Base-by-base conservation (phyloP, 2,888 invertebrate species). In the Brachynemurus nebulosus region DNA sequence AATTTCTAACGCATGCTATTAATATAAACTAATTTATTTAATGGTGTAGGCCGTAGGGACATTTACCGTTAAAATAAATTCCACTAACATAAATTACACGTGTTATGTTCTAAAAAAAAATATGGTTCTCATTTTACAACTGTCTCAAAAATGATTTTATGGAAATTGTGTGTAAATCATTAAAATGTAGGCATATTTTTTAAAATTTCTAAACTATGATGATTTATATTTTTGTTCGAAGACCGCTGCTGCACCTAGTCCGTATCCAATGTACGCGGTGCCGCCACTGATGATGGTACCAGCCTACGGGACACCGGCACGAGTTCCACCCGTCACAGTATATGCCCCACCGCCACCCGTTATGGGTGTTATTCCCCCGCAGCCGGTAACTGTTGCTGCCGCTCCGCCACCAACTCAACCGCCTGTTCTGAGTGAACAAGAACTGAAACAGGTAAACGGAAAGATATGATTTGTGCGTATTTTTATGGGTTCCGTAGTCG, bases 211-310 rank as follows among this genome's bases (percentile, higher is more conserved):
- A 17, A 38, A 18, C 20, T 8, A 19, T 17, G 20, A 18, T 38
- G 8, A 40, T 40, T n/a, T 14, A 20, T 20, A 34, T 37, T 35
- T 43, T 21, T 42, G 27, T 50, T 52, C 54, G 21, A 48, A 63
- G 62, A 55, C 56, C 16, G 58, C 60, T 42, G 68, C 72, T 44
- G 63, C 72, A 0, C 56, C 59, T 17, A 65, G 67, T 53, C 63
- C 71, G 30, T 70, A 72, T 50, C 34, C 43, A 11, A 44, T 44
- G 44, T 44, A 44, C 11, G 19, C 42, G 8, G 42, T 70, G 12
- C 70, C 76, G 16, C 79, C 81, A 3, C 69, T 83, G 52, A 71
- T 83, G 64, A 76, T 84, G 67, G 77, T 85, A 12, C 84, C 85
- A 2, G 70, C n/a, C 45, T 48, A 45, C 27, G 50, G 47, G 16